Conservation (phyloP, 1,140 invertebrate species). For the Colletes latitarsis region DNA sequence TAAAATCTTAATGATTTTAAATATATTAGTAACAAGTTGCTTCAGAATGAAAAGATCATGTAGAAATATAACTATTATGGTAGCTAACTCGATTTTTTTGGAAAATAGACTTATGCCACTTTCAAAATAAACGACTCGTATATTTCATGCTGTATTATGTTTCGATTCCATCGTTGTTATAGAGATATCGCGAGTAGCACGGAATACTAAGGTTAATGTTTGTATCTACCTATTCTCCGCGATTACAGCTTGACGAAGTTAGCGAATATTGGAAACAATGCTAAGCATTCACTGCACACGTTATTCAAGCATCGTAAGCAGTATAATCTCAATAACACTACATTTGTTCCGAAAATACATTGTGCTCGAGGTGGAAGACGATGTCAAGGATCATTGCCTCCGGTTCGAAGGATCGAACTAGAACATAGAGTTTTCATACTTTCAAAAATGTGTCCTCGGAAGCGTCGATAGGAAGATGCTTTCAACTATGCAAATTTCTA, state of each 20-base stretch:
- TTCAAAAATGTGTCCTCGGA: neutral
- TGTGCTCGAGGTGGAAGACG: neutral
- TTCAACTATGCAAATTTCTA: neutral
- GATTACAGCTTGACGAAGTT: neutral
- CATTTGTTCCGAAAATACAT: neutral
- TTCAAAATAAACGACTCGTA: no score
- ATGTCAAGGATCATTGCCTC: neutral
- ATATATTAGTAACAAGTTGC: no score
- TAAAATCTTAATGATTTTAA: no score
- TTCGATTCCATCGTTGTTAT: no score
- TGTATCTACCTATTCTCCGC: neutral
- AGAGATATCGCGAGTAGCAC: no score
- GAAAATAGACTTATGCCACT: no score
- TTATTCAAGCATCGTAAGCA: neutral
- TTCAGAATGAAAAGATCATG: no score
- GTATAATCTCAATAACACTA: neutral
- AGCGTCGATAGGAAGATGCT: neutral
- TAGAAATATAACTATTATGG: no score
- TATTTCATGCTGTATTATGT: no score
- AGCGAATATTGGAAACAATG: slow-evolving; percentile 2
- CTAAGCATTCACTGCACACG: neutral
- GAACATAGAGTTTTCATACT: neutral
- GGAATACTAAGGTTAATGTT: neutral
- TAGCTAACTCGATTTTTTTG: no score
- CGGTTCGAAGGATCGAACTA: slow-evolving; percentile 4